Base-by-base conservation (phyloP, 2,797 vertebrate genomes). In the Labeo calbasu region DNA sequence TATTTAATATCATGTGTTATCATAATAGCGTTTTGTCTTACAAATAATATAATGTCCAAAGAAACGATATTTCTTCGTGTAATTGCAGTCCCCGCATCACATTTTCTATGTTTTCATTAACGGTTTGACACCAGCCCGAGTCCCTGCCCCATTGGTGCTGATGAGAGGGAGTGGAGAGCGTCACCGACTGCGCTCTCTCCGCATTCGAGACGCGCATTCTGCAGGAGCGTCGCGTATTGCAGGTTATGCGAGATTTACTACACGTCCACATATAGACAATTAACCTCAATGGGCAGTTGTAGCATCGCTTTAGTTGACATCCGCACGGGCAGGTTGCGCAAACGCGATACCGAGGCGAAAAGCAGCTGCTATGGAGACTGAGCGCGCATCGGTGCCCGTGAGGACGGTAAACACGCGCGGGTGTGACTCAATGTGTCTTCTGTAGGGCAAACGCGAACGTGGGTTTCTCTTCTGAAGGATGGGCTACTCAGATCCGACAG, bases 401-500 rank as follows among this genome's bases (percentile, higher is more conserved):
- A 71, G 55, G 28, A 72, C 55, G 66, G 76, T 63, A 65, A 71
- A 63, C 76, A 51, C 51, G 28, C 66, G 25, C 66, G 83, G 66
- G 66, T 59, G 72, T 59, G 63, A 51, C 23, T 57, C 51, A 6
- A 57, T 70, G 73, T 4, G 66, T 84, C 28, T 79, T 78, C 15
- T 40, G 28, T 79, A 83, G 51, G 63, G 12, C 23, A 51, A 50
- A 53, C 32, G 73, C 84, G 69, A 79, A 15, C 46, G 55, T 57
- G 46, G 11, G 92, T 92, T 93, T 91, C 89, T 91, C 91, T 92
- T 90, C 91, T 89, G 91, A 88, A 96, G 92, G 84, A 99, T 99
- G 97, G 96, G 96, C 80, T 99, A 99, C 95, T 88, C 95, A 73
- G 98, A 99, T 93, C 97, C 98, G 53, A 96, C 98, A 91, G 95